Base-by-base conservation (phyloP, 1,140 invertebrate genomes). In the Leptoteleia sp. region DNA sequence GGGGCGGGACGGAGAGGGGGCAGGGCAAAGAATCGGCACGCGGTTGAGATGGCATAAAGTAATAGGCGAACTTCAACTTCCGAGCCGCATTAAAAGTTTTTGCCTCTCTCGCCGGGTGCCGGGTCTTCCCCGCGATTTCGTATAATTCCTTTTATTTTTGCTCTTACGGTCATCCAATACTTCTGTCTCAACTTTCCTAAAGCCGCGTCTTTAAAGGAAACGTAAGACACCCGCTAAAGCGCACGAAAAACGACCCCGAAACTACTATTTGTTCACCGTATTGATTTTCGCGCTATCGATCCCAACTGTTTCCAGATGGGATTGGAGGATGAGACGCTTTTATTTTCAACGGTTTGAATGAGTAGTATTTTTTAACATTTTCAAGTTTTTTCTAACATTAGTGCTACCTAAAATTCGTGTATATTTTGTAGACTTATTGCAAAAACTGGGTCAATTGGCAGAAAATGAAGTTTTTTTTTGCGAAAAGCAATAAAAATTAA, bases 11-110 rank as follows among this genome's bases (percentile, higher is more conserved):
- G n/a, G n/a, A n/a, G n/a, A n/a, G n/a, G n/a, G n/a, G n/a, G n/a
- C n/a, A n/a, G n/a, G n/a, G n/a, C n/a, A 52, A 57, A 73, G 72
- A 76, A 68, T 76, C 70, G 79, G 68, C 73, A 73, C 71, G 71
- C 65, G 78, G 73, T 75, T 68, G 48, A 78, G 72, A 72, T 75
- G 72, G 65, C 68, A 77, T 59, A 81, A 82, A 81, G 81, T 82
- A 72, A 79, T 79, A 81, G 76, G 37, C 61, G 59, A 76, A 79
- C 82, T 81, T 79, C 54, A 82, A 82, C 70, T 78, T 80, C 47
- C 62, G 55, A 61, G 77, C 62, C 45, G 81, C 71, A 79, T 81
- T 78, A 79, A 83, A 81, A 82, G 59, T 79, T 83, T 77, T 17
- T 27, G 37, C 38, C 48, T 52, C 61, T 67, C 57, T 31, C 25